Evolutionary conservation across 1,140 invertebrate species (phyloP).

Genomic region (Drosophila kepulauana): DNA sequence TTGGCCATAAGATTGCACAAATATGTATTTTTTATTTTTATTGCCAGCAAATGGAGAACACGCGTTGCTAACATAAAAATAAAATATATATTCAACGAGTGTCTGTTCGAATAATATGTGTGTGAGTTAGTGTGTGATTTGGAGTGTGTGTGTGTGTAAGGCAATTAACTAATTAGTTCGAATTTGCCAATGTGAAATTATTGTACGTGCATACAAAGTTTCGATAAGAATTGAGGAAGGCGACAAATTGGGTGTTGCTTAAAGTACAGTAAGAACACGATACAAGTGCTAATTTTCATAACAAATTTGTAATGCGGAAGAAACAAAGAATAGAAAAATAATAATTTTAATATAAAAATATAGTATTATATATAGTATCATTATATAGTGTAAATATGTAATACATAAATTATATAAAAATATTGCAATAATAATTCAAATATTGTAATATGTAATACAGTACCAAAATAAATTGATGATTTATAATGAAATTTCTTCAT

Average conservation of each 20-base stretch:
- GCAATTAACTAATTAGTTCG: conserved; percentile 76
- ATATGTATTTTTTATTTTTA: conserved; percentile 33
- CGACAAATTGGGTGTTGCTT: conserved; percentile 55
- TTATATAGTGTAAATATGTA: too few species aligned
- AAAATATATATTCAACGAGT: conserved; percentile 42
- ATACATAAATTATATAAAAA: too few species aligned
- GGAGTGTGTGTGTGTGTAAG: conserved; percentile 27
- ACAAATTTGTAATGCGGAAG: too few species aligned
- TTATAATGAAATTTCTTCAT: too few species aligned
- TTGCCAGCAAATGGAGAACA: conserved; percentile 38
- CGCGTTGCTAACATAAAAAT: conserved; percentile 42
- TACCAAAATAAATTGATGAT: too few species aligned
- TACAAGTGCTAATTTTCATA: not conserved
- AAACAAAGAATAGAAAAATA: too few species aligned
- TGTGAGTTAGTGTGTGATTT: not conserved
- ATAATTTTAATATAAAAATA: not conserved
- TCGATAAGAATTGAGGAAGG: conserved; percentile 75
- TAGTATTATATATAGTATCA: too few species aligned
- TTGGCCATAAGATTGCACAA: conserved; percentile 59
- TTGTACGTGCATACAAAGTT: conserved; percentile 47
- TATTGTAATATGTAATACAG: too few species aligned
- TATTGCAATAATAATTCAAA: too few species aligned
- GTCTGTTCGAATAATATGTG: not conserved
- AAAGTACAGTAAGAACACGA: not conserved
- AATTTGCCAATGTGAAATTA: conserved; percentile 72